Conservation (phyloP, 2,113 vertebrate species). For the Ibidorhyncha struthersii region DNA sequence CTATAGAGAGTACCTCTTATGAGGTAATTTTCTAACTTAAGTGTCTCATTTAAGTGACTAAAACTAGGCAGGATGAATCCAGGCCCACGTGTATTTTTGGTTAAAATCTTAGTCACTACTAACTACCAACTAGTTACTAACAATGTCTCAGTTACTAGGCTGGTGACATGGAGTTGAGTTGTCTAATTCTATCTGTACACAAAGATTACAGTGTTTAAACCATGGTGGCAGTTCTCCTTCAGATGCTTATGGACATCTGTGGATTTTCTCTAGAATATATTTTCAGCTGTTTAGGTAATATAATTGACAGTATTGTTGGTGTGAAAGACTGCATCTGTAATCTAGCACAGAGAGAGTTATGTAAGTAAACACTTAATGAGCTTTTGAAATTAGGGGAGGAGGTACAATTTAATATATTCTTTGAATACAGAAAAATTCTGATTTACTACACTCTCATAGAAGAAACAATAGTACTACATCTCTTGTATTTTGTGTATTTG, state of each 20-base stretch:
- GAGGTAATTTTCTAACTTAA: neutral
- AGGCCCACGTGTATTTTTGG: neutral
- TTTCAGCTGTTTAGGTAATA: conserved; percentile 17
- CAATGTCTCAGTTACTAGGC: neutral
- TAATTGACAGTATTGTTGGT: neutral
- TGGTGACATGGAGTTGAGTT: neutral
- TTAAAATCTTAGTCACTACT: neutral
- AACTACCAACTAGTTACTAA: neutral
- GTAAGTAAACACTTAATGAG: neutral
- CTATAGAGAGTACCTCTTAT: neutral
- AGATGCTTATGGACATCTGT: neutral
- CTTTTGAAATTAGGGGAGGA: neutral
- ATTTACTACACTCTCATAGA: neutral
- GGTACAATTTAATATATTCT: neutral
- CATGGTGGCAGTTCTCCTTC: neutral
- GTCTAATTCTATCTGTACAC: neutral
- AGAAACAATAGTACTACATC: neutral
- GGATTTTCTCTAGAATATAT: neutral
- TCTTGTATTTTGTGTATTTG: neutral
- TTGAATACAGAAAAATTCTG: neutral
- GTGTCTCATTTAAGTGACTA: neutral
- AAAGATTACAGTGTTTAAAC: neutral
- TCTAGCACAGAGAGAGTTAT: neutral
- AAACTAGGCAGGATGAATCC: neutral
- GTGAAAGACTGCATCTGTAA: neutral